These are phyloP conservation scores for Drosophila micromelanica DNA, from an alignment of 1,140 invertebrate species.

Conservation along the genomic window DNA sequence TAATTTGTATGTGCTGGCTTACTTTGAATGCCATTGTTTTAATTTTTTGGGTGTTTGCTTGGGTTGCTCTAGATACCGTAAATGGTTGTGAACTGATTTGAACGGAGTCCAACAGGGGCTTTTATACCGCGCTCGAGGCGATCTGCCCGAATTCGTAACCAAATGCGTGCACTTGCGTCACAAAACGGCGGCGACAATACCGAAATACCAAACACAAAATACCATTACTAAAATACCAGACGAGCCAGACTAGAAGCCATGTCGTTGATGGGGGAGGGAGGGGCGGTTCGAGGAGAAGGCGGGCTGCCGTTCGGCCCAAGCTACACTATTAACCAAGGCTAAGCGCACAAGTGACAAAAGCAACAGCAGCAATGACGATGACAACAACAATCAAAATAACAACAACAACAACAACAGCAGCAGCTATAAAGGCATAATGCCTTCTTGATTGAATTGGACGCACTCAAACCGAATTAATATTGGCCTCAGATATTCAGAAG, in stretches of 20 bases:
- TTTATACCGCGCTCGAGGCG: conserved; percentile 72
- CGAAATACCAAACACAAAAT: conserved; percentile 50
- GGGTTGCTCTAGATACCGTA: conserved; percentile 83
- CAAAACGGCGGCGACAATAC: conserved; percentile 65
- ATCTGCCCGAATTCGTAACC: conserved; percentile 57
- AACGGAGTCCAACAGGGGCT: conserved; percentile 67
- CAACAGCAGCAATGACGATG: conserved; percentile 21
- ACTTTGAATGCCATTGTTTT: conserved; percentile 84
- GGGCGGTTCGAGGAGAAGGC: background rate
- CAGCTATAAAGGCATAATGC: conserved; percentile 61
- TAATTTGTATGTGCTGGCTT: conserved; percentile 36
- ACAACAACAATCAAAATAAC: conserved; percentile 25
- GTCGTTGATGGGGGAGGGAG: background rate
- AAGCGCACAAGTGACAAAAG: conserved; percentile 68
- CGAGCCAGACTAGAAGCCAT: conserved; percentile 73
- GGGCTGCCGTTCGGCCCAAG: conserved; percentile 13
- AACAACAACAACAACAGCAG: conserved; percentile 12
- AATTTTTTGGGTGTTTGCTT: conserved; percentile 21
- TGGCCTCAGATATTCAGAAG: conserved; percentile 72
- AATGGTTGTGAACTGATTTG: conserved; percentile 82
- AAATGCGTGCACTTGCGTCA: conserved; percentile 76
- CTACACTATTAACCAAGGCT: conserved; percentile 57
- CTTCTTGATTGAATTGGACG: conserved; percentile 77
- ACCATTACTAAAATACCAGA: conserved; percentile 53
- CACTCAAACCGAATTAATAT: conserved; percentile 76